Evolutionary conservation across 2,113 vertebrate species (phyloP), one percentile per base, ranked within the genome.

Genomic region (Triplophysa siluroides): DNA sequence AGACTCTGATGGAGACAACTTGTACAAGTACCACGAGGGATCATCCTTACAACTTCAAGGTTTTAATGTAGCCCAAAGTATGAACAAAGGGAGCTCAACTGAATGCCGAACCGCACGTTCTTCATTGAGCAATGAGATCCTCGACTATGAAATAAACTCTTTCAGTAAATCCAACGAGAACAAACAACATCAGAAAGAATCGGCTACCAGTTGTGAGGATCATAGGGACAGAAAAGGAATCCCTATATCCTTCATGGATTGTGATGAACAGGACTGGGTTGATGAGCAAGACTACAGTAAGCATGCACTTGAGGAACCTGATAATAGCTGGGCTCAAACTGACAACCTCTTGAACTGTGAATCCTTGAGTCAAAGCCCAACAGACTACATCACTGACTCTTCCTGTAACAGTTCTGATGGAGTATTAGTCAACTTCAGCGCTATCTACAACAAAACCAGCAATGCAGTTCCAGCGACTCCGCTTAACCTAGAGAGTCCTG

Each of bases 381-480:
- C 93, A 85, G 94, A 95, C 66, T 93, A 92, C 1, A 85, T 92
- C 83, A 98, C 94, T 0, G 96, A 98, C 92, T 97, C 95, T 0
- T 98, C 96, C 76, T 97, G 95, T 86, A 97, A 95, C 89, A 98
- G 96, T 60, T 98, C 96, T 0, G 96, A 99, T 0, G 97, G 98
- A 0, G 89, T 98, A 62, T 90, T 98, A 45, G 96, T 98, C 78
- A 98, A 96, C 79, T 97, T 98, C 91, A 97, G 95, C 83, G 87
- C 98, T 24, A 97, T 99, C 70, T 98, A 98, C 87, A 93, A 93
- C 90, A 94, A 93, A 75, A 94, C 93, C 91, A 97, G 94, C 19
- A 93, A 91, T 76, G 85, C 81, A 2, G 86, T 92, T 69, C 94
- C 92, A 2, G 90, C 95, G 74, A 93, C 88, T 1, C 93, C 96